Evolutionary conservation across 1,140 invertebrate species (phyloP), one percentile per base, ranked within the genome.

Genomic region (Drosophila simulans): DNA sequence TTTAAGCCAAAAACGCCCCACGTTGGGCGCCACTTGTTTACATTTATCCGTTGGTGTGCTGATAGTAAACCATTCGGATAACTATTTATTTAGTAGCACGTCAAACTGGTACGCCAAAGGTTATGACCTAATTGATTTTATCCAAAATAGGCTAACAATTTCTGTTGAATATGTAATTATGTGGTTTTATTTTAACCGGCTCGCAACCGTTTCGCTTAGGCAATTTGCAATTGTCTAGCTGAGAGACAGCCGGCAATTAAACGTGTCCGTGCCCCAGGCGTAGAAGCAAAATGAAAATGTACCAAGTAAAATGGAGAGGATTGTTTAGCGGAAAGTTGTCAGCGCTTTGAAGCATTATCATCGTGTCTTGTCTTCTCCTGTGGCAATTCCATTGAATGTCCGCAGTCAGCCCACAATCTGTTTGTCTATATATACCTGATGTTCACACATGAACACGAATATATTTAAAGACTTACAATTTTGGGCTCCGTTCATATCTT

Each of bases 181-280:
- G 27, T 40, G 27, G 48, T 39, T 25, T 5, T 27, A 27, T 56
- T 48, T 70, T 49, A 70, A 42, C 35, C n/a, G n/a, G 17, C 27
- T 69, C 64, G 56, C 66, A 69, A 69, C 31, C 51, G 43, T 56
- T 75, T 58, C 39, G 48, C 40, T 53, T 53, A 22, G 25, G 35
- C 71, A 75, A 66, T 75, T 75, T 66, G 52, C 57, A 53, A 65
- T 75, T 65, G 72, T 75, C 59, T 56, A 45, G 45, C 39, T 72
- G 49, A 65, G 51, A 43, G 57, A 55, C 68, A 64, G 40, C 13
- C 42, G 49, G 43, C 43, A 73, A 74, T 73, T 73, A 63, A 74
- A 39, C 51, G 35, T 35, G 11, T n/a, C 17, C 22, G 49, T 2
- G 37, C 25, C 49, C 15, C 51, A 20, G 42, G 20, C 11, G 31